Evolutionary conservation across 2,888 invertebrate genomes (phyloP).

Genomic region (Digitonthophagus gazella): DNA sequence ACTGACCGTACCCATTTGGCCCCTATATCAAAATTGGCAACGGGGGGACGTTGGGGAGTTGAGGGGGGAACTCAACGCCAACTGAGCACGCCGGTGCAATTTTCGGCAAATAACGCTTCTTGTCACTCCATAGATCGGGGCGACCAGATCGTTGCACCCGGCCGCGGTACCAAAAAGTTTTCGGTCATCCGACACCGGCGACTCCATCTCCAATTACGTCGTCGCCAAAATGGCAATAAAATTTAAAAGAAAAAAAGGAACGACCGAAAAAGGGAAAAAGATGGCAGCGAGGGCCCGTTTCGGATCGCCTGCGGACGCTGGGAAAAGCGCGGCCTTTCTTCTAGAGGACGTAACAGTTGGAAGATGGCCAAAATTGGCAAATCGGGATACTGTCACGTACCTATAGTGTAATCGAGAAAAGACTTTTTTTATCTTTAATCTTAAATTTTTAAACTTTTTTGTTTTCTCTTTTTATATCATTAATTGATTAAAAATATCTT

Average conservation of each 20-base stretch:
- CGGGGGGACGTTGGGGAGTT: no score
- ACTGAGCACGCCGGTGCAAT: constrained; percentile 1
- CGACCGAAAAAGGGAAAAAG: not conserved
- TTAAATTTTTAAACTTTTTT: not conserved
- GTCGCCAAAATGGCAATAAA: not conserved
- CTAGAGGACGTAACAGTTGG: not conserved
- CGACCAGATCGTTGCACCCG: not conserved
- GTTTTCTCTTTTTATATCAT: no score
- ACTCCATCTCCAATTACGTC: not conserved
- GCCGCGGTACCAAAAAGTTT: no score
- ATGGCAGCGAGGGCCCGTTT: no score
- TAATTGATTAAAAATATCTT: no score
- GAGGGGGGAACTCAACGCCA: not conserved
- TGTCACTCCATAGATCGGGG: constrained; percentile 19
- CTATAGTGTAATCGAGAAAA: not conserved
- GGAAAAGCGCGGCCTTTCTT: no score
- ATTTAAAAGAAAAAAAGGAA: not conserved
- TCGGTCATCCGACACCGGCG: not conserved
- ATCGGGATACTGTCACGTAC: not conserved
- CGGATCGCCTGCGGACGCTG: no score
- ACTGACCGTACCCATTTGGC: no score
- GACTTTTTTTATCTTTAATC: no score
- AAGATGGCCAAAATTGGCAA: not conserved
- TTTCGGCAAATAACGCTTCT: constrained; percentile 22
- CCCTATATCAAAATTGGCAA: no score